Percentiles rank a stretch among this genome's conserved stretches.
Conservation (phyloP, 2,888 invertebrate genomes). For the Aquatica leii region DNA sequence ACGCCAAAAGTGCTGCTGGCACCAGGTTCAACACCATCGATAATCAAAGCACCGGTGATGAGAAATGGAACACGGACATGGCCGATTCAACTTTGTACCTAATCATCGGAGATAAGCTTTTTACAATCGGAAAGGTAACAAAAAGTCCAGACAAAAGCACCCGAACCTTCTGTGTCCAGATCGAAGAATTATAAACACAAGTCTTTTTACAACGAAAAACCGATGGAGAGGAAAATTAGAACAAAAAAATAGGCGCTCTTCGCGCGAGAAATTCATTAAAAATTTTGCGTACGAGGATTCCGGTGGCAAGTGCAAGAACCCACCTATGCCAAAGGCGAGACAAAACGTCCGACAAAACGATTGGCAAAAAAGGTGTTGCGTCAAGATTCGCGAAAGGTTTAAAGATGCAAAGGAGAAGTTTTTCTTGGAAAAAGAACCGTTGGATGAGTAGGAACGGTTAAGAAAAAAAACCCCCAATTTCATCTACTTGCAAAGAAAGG, state of each 20-base stretch:
- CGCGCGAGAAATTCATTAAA: constrained; percentile 17
- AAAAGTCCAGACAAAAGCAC: constrained; percentile 56
- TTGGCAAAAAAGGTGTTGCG: background rate
- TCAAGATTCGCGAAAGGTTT: constrained; percentile 74
- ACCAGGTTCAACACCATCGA: constrained; percentile 55
- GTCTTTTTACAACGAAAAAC: constrained; percentile 36
- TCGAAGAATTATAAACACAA: constrained; percentile 38
- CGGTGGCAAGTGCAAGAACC: constrained; percentile 28
- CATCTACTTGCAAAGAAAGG: constrained; percentile 43
- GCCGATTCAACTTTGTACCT: constrained; percentile 66
- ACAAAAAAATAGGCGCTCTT: constrained; percentile 9
- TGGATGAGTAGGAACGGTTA: constrained; percentile 63
- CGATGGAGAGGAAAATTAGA: constrained; percentile 40
- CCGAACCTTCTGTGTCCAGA: constrained; percentile 59
- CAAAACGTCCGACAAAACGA: constrained; percentile 25
- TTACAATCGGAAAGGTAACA: constrained; percentile 44
- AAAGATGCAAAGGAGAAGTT: constrained; percentile 89
- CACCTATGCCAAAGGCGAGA: constrained; percentile 52
- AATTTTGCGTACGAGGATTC: constrained; percentile 41
- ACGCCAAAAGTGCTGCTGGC: constrained; percentile 56
- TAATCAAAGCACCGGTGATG: constrained; percentile 59
- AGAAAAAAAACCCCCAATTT: constrained; percentile 49
- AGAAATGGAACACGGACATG: constrained; percentile 76
- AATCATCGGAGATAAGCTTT: constrained; percentile 61
- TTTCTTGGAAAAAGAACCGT: constrained; percentile 76